Evolutionary conservation across 2,113 vertebrate species (phyloP), one percentile per base, ranked within the genome.

Genomic region (Lepus europaeus): DNA sequence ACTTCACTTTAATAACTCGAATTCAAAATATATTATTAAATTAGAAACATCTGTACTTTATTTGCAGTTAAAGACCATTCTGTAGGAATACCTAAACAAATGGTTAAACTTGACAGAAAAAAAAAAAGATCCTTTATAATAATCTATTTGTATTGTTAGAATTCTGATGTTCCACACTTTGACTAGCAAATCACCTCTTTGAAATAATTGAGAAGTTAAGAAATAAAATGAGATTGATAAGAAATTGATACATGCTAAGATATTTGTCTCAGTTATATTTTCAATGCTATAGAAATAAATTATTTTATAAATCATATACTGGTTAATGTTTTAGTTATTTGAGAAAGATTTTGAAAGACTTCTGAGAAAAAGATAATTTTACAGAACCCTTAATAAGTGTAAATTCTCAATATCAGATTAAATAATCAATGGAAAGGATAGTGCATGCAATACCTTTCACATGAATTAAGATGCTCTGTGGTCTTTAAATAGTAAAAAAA

Each of bases 1-100:
- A 83, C 33, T 89, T 96, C 63, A 89, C 45, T 97, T 95, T 87
- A 96, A 97, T 97, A 96, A 92, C 49, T 45, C 53, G 4, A 29
- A 81, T 69, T 90, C 68, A 72, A 80, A 74, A 14, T 39, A 80
- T 92, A 51, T 74, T 4, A 49, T 88, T 51, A 95, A 81, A 92
- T 96, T 94, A 96, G n/a, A 93, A 95, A 93, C 27, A 31, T 89
- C 77, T 97, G 2, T 74, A 72, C 17, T 93, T 96, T 72, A 96
- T 33, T 72, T 97, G 23, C 88, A 93, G 83, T 94, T 89, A 94
- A 94, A 95, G 66, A 69, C 12, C 2, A 76, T 8, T 90, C 33
- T 93, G 23, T 90, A 93, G 87, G 70, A 86, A 3, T 90, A 33
- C 76, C 33, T 72, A 81, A 94, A 45, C 45, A 88, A 9, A 6